phyloP scores from a whole-genome alignment of 1,140 invertebrate species.

The Panagrolaimus sp. region DNA sequence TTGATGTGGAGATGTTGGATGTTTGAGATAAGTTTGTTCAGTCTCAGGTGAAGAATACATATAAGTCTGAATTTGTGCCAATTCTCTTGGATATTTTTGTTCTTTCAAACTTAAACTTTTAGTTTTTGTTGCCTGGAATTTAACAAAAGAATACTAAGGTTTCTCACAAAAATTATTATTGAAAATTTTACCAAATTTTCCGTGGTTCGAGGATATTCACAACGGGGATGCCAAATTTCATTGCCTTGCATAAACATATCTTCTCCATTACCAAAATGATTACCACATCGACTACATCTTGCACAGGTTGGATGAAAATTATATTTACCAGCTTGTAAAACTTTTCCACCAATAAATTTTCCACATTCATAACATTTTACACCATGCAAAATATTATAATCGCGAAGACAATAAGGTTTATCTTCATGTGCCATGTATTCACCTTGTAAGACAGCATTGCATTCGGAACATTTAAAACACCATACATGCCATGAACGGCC shows the following conservation, averaged over 20 bases:
- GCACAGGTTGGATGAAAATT: constrained; percentile 96
- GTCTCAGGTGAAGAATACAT: constrained; percentile 87
- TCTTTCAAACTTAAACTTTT: constrained; percentile 42
- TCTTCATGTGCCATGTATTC: constrained; percentile 94
- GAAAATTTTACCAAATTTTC: constrained; percentile 63
- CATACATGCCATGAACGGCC: constrained; percentile 81
- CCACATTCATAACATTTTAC: constrained; percentile 90
- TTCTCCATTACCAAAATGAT: constrained; percentile 91
- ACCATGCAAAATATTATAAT: constrained; percentile 83
- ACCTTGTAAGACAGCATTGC: constrained; percentile 79
- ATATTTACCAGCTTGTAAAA: constrained; percentile 88
- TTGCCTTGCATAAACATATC: constrained; percentile 93
- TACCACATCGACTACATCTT: constrained; percentile 86
- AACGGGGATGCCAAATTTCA: constrained; percentile 90
- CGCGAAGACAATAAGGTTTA: constrained; percentile 86
- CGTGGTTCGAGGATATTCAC: constrained; percentile 78
- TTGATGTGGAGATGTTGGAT: constrained; percentile 83
- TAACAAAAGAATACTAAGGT: too few species aligned
- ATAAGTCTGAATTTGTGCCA: constrained; percentile 75
- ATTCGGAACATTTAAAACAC: constrained; percentile 82
- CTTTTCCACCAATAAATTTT: constrained; percentile 88
- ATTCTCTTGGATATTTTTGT: constrained; percentile 62
- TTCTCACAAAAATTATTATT: too few species aligned
- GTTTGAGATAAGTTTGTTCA: constrained; percentile 74
- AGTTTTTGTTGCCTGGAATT: too few species aligned